A percentile compares a stretch with the other conserved stretches of the same genome.
phyloP scores from a whole-genome alignment of 2,113 vertebrate species.

The Microtus montanus region DNA sequence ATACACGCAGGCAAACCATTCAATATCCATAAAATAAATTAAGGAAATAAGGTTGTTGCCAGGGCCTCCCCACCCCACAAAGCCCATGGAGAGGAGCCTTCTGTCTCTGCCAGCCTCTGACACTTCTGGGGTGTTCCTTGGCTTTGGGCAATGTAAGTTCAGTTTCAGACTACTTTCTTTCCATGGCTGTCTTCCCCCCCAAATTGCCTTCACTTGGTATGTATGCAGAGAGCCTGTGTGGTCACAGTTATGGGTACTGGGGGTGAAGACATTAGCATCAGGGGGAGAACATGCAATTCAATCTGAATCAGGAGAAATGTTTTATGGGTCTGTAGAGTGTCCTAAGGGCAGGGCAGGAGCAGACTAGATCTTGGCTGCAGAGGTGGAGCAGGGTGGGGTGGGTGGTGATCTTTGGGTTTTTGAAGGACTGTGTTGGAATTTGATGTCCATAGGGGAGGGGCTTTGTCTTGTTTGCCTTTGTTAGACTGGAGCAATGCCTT shows the following conservation, averaged over 20 bases:
- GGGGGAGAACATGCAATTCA: neutral
- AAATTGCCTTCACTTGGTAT: neutral
- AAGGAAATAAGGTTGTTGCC: neutral
- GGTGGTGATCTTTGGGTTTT: neutral
- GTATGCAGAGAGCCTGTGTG: neutral
- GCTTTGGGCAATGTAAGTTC: neutral
- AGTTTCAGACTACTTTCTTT: neutral
- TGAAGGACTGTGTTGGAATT: neutral
- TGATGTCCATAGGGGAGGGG: neutral
- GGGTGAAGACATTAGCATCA: neutral
- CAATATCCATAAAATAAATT: neutral
- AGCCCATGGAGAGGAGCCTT: neutral
- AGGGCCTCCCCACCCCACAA: neutral
- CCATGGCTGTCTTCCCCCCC: neutral
- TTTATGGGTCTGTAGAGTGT: neutral
- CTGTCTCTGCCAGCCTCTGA: neutral
- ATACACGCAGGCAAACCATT: neutral
- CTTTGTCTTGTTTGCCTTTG: neutral
- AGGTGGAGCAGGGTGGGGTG: neutral
- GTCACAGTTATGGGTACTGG: neutral
- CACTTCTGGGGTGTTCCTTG: neutral
- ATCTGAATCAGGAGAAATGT: neutral
- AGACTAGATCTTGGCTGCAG: neutral
- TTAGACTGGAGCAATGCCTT: neutral
- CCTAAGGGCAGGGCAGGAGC: too few relatives aligned